phyloP scores from a whole-genome alignment of 2,113 vertebrate genomes.

The Lipotes vexillifer region DNA sequence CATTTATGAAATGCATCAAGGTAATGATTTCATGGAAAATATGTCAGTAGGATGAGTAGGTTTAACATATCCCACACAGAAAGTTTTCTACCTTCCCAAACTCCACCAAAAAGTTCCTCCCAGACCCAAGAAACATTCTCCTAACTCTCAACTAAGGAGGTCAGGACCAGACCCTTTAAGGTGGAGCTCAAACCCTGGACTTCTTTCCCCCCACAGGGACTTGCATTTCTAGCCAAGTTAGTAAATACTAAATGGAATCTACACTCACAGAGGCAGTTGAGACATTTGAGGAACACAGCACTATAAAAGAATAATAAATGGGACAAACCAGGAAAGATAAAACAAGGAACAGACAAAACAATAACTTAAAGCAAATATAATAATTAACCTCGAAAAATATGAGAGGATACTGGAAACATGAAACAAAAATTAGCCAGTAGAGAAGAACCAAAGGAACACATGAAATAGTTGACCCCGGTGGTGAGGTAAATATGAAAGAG shows the following conservation, averaged over 20 bases:
- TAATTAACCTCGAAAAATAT: not conserved
- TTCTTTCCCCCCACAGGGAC: not conserved
- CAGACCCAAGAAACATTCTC: not conserved
- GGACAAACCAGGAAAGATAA: not conserved
- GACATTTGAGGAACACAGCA: not conserved
- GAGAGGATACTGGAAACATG: not conserved
- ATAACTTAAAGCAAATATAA: not conserved
- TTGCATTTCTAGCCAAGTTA: not conserved
- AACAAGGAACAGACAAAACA: not conserved
- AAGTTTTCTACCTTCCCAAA: not conserved
- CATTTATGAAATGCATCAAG: not conserved
- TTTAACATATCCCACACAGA: not conserved
- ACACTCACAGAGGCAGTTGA: not conserved
- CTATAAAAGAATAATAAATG: not conserved
- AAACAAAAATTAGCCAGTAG: not conserved
- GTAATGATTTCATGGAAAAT: not conserved
- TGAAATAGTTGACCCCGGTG: not conserved
- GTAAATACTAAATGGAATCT: not conserved
- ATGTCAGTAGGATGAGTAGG: not conserved
- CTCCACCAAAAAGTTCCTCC: not conserved
- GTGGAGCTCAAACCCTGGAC: not conserved
- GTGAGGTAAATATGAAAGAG: not conserved
- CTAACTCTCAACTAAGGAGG: not conserved
- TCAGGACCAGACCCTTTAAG: not conserved
- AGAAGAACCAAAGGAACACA: not conserved